phyloP scores from a whole-genome alignment of 1,140 invertebrate species.

The Arctopsyche grandis region DNA sequence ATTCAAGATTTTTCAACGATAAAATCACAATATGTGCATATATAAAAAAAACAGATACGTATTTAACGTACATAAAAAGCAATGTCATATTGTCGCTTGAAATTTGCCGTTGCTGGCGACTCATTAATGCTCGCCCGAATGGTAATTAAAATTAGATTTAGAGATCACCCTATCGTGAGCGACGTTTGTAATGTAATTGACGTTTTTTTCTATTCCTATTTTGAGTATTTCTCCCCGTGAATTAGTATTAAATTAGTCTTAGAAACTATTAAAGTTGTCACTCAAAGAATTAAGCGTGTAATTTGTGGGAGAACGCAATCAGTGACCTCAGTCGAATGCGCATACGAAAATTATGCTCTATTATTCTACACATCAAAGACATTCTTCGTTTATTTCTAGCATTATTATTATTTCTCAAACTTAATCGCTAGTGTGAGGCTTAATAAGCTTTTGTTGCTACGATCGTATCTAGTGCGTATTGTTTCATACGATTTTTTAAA shows the following conservation, averaged over 20 bases:
- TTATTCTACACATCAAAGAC: background rate
- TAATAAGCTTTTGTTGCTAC: no score
- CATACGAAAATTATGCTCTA: constrained; percentile 11
- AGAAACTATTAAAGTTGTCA: constrained; percentile 41
- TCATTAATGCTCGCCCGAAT: background rate
- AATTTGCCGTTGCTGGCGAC: background rate
- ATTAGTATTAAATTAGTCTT: constrained; percentile 47
- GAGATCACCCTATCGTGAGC: constrained; percentile 40
- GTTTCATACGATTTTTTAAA: no score
- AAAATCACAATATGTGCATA: no score
- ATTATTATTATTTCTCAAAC: background rate
- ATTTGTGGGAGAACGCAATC: constrained; percentile 26
- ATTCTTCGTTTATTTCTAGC: background rate
- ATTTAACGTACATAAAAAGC: background rate
- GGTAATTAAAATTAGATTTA: constrained; percentile 48
- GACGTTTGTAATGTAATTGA: constrained; percentile 10
- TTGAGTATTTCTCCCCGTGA: constrained; percentile 22
- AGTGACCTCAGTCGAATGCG: background rate
- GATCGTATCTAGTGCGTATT: no score
- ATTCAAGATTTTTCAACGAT: background rate
- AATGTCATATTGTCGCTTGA: background rate
- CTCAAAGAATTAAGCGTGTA: constrained; percentile 39
- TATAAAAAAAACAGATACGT: background rate
- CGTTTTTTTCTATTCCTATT: constrained; percentile 24
- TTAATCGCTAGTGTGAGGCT: no score